Base-by-base conservation (phyloP, 30 jellyfish, hydroid and myxozoan species). In the Cassiopea xamachana region DNA sequence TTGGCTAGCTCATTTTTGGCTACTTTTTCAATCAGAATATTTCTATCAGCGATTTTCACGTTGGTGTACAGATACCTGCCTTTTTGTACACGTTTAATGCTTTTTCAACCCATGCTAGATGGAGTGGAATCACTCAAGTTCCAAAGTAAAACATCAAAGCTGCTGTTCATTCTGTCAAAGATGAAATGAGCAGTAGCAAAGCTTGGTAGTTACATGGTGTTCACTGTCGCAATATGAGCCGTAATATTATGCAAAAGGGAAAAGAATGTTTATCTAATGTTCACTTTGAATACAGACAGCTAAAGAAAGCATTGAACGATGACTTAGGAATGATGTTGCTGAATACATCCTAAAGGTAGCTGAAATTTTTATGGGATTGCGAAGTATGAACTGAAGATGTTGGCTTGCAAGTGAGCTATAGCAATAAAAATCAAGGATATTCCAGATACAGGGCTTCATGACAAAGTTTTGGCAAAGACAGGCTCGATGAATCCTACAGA, bases 161-260 rank as follows among this genome's bases (percentile, higher is more conserved):
- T 86, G 94, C 94, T 39, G 82, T 48, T 60, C 94, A 86, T 69
- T 70, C 79, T 46, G 90, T 86, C 61, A 74, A 67, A 58, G n/a
- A 14, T 55, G 82, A 77, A 55, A 84, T 58, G 82, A 84, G 92
- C 79, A 72, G 50, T 47, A 87, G 85, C 55, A 84, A 72, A 49
- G 55, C 55, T 72, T 87, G 79, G 73, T 12, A 43, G 48, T 62
- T 47, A 60, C 1, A 19, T 84, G 87, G 51, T 69, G 76, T 84
- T 69, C 49, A 64, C 46, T 70, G 47, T 82, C 82, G 82, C 82
- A 82, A 70, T 64, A 46, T 59, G 49, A 43, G 77, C 18, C 77
- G 50, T 79, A 1, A 79, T 79, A 51, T 79, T 76, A 60, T n/a
- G 49, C 8, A 12, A 50, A 17, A 55, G 49, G 88, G 59, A 79